These are phyloP conservation scores for Ailuropoda melanoleuca DNA, from an alignment of 2,113 vertebrate genomes.

Conservation along the genomic window DNA sequence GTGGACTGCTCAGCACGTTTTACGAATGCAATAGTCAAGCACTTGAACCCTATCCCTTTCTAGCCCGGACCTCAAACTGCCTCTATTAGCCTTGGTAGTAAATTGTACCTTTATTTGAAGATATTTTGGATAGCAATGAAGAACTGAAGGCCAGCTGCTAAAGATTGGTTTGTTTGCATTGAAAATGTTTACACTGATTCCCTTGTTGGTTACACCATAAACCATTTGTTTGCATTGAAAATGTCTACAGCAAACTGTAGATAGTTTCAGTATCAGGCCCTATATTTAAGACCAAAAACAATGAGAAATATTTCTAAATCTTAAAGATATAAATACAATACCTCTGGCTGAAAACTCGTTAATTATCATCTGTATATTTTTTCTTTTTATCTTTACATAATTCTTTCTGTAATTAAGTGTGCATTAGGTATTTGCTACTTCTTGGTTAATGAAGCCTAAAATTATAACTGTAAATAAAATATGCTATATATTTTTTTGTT, in stretches of 20 bases:
- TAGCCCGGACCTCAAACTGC: not conserved
- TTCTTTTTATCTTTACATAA: conserved; percentile 56
- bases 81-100: conserved; percentile 43
- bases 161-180: conserved; percentile 28
- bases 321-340: conserved; percentile 55
- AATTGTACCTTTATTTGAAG: not conserved
- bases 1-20: not conserved
- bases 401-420: conserved; percentile 67
- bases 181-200: conserved; percentile 64
- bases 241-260: conserved; percentile 47
- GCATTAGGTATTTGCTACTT: conserved; percentile 63
- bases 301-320: conserved; percentile 47
- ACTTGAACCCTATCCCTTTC: not conserved
- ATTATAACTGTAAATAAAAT: conserved; percentile 68
- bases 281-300: conserved; percentile 31
- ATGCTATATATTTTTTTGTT: conserved; percentile 60
- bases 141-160: conserved; percentile 61
- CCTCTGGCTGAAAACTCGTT: conserved; percentile 63
- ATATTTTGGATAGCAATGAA: conserved; percentile 61
- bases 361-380: conserved; percentile 35
- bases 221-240: conserved; percentile 19
- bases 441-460: conserved; percentile 69
- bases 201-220: not conserved
- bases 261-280: conserved; percentile 36
- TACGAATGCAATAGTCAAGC: not conserved